phyloP scores from a whole-genome alignment of 1,140 invertebrate species.

The Drosophila kanapiae region DNA sequence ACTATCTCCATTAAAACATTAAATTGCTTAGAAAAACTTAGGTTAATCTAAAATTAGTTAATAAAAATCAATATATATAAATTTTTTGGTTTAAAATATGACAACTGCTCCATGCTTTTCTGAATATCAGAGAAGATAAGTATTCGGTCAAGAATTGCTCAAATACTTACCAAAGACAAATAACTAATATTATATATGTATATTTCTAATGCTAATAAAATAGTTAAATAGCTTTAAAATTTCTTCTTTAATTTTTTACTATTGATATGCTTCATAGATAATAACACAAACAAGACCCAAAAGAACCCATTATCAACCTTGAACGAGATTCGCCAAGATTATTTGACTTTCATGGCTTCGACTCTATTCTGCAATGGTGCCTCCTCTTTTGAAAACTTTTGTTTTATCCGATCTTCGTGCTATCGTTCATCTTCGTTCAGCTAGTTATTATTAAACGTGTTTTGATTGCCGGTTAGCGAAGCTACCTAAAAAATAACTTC shows the following conservation, averaged over 20 bases:
- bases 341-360: background rate
- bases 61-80: no score
- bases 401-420: constrained; percentile 23
- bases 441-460: constrained; percentile 51
- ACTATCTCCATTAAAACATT: no score
- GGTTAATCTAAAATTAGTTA: no score
- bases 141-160: no score
- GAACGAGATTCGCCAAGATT: background rate
- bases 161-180: no score
- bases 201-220: no score
- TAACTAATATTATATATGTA: no score
- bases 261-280: background rate
- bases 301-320: background rate
- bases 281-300: background rate
- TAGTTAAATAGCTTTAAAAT: background rate
- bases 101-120: no score
- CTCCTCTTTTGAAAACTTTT: constrained; percentile 3
- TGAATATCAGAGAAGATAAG: no score
- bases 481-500: constrained; percentile 36
- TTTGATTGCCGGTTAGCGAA: constrained; percentile 56
- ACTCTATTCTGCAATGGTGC: background rate
- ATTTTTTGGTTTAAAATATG: no score
- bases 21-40: background rate
- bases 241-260: background rate
- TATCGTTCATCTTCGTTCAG: constrained; percentile 7